These are phyloP conservation scores for Diadophis punctatus DNA, from an alignment of 2,113 vertebrate species.

Conservation along the genomic window DNA sequence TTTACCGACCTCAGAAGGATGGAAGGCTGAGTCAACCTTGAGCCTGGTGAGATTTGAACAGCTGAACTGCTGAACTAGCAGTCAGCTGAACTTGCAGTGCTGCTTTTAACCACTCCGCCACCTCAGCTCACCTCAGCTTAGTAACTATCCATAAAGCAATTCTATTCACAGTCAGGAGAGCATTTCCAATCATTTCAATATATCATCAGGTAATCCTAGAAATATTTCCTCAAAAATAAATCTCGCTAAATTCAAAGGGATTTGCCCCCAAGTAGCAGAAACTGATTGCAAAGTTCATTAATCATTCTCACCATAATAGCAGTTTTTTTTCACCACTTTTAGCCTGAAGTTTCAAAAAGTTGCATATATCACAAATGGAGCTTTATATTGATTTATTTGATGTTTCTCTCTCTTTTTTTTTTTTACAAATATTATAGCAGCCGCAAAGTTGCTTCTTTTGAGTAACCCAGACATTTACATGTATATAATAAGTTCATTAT, in stretches of 20 bases:
- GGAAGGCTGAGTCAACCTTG: too few species aligned
- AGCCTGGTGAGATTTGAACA: too few species aligned
- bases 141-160: background rate
- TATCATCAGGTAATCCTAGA: background rate
- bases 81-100: too few species aligned
- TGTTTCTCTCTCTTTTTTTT: slow-evolving; percentile 9
- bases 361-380: slow-evolving; percentile 11
- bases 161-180: background rate
- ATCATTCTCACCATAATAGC: background rate
- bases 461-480: background rate
- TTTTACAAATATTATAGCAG: background rate
- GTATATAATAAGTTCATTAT: background rate
- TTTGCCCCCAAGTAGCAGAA: background rate
- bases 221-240: background rate
- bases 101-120: too few species aligned
- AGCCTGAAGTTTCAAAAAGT: slow-evolving; percentile 19
- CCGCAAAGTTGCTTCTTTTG: background rate
- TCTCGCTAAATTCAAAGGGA: background rate
- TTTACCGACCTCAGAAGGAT: too few species aligned
- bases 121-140: too few species aligned
- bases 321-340: background rate
- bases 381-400: slow-evolving; percentile 34
- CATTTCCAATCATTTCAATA: background rate
- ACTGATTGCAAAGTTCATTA: slow-evolving; percentile 1
- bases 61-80: too few species aligned